Percentiles rank a stretch among this genome's conserved stretches.
These are phyloP conservation scores for Remorina albescens DNA, from an alignment of 2,797 vertebrate species.

Conservation along the genomic window DNA sequence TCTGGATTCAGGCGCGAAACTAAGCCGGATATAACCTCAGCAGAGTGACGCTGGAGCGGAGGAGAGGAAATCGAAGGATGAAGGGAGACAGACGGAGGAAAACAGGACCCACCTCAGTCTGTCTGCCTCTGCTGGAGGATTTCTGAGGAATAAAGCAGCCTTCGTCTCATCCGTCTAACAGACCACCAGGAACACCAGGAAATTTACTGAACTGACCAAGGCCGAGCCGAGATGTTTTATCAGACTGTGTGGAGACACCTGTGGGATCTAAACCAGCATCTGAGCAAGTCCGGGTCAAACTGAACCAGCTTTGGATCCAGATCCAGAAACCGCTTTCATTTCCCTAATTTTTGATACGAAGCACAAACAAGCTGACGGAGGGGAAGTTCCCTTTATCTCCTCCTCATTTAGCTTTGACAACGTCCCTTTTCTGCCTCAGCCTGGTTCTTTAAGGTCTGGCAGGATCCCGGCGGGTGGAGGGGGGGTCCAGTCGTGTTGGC, in stretches of 20 bases:
- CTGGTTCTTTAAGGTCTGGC: not conserved
- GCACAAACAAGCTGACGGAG: not conserved
- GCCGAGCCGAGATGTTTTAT: not conserved
- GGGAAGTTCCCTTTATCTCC: not conserved
- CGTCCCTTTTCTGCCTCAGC: not conserved
- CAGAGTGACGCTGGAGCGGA: conserved; percentile 17
- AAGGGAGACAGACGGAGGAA: conserved; percentile 5
- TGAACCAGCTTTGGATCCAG: not conserved
- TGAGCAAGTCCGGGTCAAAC: not conserved
- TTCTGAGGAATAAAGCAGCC: not conserved
- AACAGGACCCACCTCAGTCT: conserved; percentile 5
- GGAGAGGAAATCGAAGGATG: conserved; percentile 36
- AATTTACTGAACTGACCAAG: not conserved
- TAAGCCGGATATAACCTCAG: conserved; percentile 48
- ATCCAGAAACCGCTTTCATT: not conserved
- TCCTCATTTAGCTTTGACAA: not conserved
- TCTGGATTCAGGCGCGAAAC: conserved; percentile 41
- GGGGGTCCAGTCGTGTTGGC: conserved; percentile 12
- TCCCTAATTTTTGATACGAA: not conserved
- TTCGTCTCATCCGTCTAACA: not conserved
- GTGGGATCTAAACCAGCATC: not conserved
- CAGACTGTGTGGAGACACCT: not conserved
- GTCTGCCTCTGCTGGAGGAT: not conserved
- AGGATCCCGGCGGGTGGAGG: conserved; percentile 4
- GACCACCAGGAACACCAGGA: not conserved